Evolutionary conservation across 2,797 vertebrate species (phyloP), one percentile per base, ranked within the genome.

Genomic region (Phataginus tricuspis): DNA sequence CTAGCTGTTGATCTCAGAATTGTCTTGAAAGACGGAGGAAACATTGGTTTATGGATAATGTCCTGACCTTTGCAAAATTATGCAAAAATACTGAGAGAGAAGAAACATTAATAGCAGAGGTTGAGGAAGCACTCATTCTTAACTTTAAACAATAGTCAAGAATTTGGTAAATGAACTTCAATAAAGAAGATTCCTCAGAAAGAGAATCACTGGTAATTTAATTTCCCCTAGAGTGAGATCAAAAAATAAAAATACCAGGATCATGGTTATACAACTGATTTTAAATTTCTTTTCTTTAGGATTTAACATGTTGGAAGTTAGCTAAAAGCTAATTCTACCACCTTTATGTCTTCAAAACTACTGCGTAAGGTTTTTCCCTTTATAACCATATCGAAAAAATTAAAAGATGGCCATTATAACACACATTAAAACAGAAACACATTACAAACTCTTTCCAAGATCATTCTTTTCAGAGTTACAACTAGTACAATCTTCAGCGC

Each of bases 301-400:
- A 75, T 77, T 71, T 64, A 84, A 57, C 68, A 71, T 18, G 4
- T 34, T 11, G 5, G 37, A 37, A 74, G 8, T 84, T 72, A 82
- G 19, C 78, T 64, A 71, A 96, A 80, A 94, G 45, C 19, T 49
- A 84, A 86, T 55, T 75, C 80, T 12, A 89, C 37, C 45, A 86
- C 25, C 42, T 63, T 63, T 55, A 12, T 13, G 2, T 49, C 87
- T 92, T 87, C 61, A 64, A 25, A 75, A 68, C n/a, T 64, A 68
- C 55, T 49, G 8, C 49, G 61, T 74, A 16, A 49, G 37, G 37
- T 19, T 72, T 64, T 61, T 92, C 42, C 66, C 39, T 87, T 90
- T 82, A 77, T 68, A 72, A 77, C 13, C n/a, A 63, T 39, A 80
- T 29, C 57, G 95, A 89, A 93, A 66, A 91, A 75, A 87, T 29